Conservation (phyloP, 2,797 vertebrate genomes). For the Diceros bicornis region DNA sequence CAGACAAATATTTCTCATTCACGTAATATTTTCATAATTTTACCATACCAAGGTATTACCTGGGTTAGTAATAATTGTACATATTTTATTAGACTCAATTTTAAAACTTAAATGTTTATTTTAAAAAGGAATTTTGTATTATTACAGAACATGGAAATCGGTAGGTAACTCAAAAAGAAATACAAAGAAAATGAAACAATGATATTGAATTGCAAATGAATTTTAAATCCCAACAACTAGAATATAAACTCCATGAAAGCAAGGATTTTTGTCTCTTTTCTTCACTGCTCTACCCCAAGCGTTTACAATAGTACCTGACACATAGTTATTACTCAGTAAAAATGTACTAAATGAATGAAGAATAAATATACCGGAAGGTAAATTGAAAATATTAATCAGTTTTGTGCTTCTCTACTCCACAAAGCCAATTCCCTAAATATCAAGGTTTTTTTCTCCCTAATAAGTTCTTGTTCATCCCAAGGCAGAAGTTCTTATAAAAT, state of each 20-base stretch:
- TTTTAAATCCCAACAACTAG: not conserved
- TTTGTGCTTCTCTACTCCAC: not conserved
- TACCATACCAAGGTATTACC: not conserved
- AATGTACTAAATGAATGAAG: not conserved
- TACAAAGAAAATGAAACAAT: not conserved
- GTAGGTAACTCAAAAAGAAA: not conserved
- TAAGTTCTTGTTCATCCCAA: not conserved
- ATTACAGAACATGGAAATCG: not conserved
- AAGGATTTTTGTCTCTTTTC: not conserved
- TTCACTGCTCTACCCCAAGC: not conserved
- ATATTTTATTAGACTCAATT: not conserved
- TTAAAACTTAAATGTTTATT: slow-evolving; percentile 17
- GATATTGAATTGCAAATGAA: slow-evolving; percentile 3
- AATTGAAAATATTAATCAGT: not conserved
- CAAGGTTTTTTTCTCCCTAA: not conserved
- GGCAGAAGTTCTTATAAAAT: not conserved
- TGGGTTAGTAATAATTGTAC: not conserved
- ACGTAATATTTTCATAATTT: not conserved
- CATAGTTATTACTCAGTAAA: not conserved
- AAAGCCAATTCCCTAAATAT: not conserved
- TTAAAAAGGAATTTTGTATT: not conserved
- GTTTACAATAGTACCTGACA: not conserved
- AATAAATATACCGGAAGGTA: not conserved
- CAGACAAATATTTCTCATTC: not conserved
- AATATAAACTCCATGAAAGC: not conserved